Base-by-base conservation (phyloP, 2,797 vertebrate genomes). In the Crocidura indochinensis region DNA sequence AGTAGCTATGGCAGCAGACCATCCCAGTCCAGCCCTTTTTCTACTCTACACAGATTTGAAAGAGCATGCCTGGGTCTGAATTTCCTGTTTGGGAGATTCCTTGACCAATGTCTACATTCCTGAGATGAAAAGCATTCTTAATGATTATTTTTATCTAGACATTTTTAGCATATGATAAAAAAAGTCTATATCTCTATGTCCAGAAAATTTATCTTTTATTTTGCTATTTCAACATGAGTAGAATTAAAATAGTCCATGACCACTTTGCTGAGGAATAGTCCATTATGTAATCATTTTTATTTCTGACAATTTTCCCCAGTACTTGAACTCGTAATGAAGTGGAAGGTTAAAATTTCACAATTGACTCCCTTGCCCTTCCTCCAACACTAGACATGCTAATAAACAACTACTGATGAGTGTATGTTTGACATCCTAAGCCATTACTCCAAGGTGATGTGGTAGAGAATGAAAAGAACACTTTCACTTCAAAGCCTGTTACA, bases 1-100 rank as follows among this genome's bases (percentile, higher is more conserved):
- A 62, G 20, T 0, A 0, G 19, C n/a, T 46, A 4, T 19, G 14
- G 20, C 44, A 14, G 4, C 2, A 2, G 2, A 3, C 6, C 3
- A 12, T 3, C 0, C 89, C 19, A 14, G 11, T 14, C 11, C 31
- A 8, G 4, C 26, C 14, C 47, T 10, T 29, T 46, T 38, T 51
- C 56, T 17, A 44, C 19, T 29, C 27, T 27, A 51, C 0, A 0
- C 12, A 47, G 49, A 10, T 38, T 71, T 64, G 31, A n/a, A 49
- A 10, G 44, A 49, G 8, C 26, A 8, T 0, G 2, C 24, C 46
- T 8, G 8, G 6, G 6, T 15, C 7, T 62, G 60, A 4, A 38
- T 85, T 81, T 27, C 2, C 19, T 53, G 6, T 20, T 17, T 47
- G 31, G 6, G 17, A 56, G n/a, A 83, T 67, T 75, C 56, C 53